These are phyloP conservation scores for Autographa gamma DNA, from an alignment of 2,888 invertebrate species.

Conservation along the genomic window DNA sequence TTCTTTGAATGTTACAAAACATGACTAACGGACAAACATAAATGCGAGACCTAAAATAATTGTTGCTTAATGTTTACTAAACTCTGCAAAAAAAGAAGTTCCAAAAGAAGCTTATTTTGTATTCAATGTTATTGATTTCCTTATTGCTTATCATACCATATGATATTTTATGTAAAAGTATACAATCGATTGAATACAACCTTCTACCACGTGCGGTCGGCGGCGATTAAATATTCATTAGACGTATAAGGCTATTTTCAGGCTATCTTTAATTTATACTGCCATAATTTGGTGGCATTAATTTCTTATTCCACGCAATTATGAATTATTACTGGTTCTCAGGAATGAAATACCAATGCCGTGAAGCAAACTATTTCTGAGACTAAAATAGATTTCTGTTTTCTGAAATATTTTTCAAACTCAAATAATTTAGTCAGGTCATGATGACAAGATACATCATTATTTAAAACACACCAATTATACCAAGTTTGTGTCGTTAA, in stretches of 20 bases:
- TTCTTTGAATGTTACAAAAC: too few species aligned
- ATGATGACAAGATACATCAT: too few species aligned
- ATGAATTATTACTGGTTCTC: background rate
- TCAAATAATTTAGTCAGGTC: too few species aligned
- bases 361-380: background rate
- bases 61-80: background rate
- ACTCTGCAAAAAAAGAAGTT: too few species aligned
- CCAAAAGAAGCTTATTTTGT: too few species aligned
- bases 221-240: conserved; percentile 24
- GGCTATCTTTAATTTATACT: conserved; percentile 13
- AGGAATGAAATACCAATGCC: background rate
- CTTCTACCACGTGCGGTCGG: background rate
- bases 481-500: too few species aligned
- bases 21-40: too few species aligned
- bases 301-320: conserved; percentile 4
- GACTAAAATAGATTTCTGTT: background rate
- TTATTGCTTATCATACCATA: background rate
- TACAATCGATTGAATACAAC: background rate
- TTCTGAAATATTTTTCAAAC: too few species aligned
- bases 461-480: too few species aligned
- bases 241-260: conserved; percentile 7
- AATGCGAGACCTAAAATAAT: too few species aligned
- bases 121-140: background rate
- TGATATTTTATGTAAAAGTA: conserved; percentile 3
- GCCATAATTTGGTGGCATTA: conserved; percentile 1